Percentiles rank a stretch among this genome's conserved stretches.
phyloP scores from a whole-genome alignment of 2,888 invertebrate species.

The Ennomos erosarius region DNA sequence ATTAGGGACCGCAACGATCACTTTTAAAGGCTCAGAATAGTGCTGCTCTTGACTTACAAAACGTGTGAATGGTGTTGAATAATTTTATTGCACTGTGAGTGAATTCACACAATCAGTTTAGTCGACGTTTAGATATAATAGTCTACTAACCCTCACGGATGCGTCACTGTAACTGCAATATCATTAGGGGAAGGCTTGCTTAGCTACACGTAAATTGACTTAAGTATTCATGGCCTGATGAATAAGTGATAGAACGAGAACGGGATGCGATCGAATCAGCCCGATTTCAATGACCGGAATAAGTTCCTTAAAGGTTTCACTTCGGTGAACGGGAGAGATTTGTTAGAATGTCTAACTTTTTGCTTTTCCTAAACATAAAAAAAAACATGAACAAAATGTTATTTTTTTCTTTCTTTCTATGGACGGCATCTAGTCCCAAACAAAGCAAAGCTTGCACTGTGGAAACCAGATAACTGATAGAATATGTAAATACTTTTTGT shows the following conservation, averaged over 20 bases:
- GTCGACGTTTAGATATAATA: constrained; percentile 30
- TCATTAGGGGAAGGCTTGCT: constrained; percentile 65
- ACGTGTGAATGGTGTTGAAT: too few relatives aligned
- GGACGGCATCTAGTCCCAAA: too few relatives aligned
- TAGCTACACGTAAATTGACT: constrained; percentile 69
- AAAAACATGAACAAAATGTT: too few relatives aligned
- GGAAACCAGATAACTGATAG: too few relatives aligned
- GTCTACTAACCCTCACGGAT: constrained; percentile 41
- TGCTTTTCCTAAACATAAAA: not conserved
- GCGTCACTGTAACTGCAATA: constrained; percentile 61
- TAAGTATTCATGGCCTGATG: constrained; percentile 77
- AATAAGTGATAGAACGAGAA: constrained; percentile 70
- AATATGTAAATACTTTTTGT: too few relatives aligned
- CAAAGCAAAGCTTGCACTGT: too few relatives aligned
- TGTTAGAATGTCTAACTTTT: not conserved
- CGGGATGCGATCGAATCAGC: constrained; percentile 67
- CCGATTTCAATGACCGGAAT: constrained; percentile 71
- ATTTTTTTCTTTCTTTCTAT: too few relatives aligned
- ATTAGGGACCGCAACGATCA: too few relatives aligned
- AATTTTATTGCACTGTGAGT: too few relatives aligned
- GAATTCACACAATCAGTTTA: too few relatives aligned
- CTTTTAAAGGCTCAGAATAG: too few relatives aligned
- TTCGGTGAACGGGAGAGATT: constrained; percentile 16
- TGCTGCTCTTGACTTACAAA: too few relatives aligned
- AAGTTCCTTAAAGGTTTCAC: constrained; percentile 55